Conservation (phyloP, 1,140 invertebrate species). For the Neodiprion pinetum region DNA sequence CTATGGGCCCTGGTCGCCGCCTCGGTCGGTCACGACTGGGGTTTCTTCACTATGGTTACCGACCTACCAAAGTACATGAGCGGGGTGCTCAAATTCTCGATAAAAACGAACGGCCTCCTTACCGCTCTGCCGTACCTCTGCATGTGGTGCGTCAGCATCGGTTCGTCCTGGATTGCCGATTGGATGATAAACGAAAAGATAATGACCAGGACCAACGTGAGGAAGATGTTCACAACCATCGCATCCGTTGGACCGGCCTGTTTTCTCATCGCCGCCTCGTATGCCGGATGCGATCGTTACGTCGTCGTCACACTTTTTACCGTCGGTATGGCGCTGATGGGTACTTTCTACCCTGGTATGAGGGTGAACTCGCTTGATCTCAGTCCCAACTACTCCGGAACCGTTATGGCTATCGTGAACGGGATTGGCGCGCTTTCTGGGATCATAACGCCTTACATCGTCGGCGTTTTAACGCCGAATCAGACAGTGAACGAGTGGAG, state of each 20-base stretch:
- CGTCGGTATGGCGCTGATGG: slow-evolving; percentile 75
- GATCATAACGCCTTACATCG: slow-evolving; percentile 77
- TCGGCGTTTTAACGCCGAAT: slow-evolving; percentile 76
- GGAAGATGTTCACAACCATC: slow-evolving; percentile 75
- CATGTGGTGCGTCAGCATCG: slow-evolving; percentile 74
- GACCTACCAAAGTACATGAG: slow-evolving; percentile 90
- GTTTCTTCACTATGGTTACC: slow-evolving; percentile 88
- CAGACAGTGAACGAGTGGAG: slow-evolving; percentile 77
- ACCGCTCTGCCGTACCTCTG: slow-evolving; percentile 72
- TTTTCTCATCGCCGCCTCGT: slow-evolving; percentile 79
- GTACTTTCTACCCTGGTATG: slow-evolving; percentile 75
- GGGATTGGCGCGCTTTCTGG: slow-evolving; percentile 81
- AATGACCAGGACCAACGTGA: slow-evolving; percentile 65
- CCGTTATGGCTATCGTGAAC: slow-evolving; percentile 82
- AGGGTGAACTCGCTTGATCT: slow-evolving; percentile 83
- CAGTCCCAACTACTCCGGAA: slow-evolving; percentile 79
- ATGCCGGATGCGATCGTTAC: slow-evolving; percentile 74
- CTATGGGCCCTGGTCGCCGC: slow-evolving; percentile 71
- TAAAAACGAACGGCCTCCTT: slow-evolving; percentile 71
- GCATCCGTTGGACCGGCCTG: slow-evolving; percentile 77
- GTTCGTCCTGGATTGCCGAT: slow-evolving; percentile 70
- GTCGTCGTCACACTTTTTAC: slow-evolving; percentile 70
- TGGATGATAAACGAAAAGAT: slow-evolving; percentile 66
- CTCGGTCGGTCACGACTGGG: slow-evolving; percentile 86
- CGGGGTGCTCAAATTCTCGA: slow-evolving; percentile 82